Percentiles rank a stretch among this genome's conserved stretches.
Conservation (phyloP, 2,797 vertebrate genomes). For the Platalea minor region DNA sequence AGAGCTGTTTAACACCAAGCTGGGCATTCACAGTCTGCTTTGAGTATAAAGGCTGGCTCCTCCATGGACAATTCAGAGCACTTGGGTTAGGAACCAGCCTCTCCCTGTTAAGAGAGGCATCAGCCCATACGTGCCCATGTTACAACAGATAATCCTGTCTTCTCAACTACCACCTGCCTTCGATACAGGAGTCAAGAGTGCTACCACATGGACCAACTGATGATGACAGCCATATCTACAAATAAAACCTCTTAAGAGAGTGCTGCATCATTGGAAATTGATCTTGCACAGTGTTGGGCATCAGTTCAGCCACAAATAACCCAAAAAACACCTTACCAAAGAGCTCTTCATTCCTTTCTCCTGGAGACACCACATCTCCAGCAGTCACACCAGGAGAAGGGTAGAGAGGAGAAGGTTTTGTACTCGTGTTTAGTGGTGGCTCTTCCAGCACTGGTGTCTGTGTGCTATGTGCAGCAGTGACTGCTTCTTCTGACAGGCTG, state of each 20-base stretch:
- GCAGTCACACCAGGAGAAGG: background rate
- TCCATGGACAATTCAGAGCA: background rate
- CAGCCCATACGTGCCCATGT: background rate
- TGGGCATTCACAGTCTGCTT: background rate
- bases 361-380: background rate
- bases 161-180: background rate
- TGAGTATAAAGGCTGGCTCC: background rate
- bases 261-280: background rate
- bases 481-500: background rate
- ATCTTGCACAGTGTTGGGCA: background rate
- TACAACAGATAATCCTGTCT: background rate
- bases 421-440: background rate
- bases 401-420: background rate
- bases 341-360: background rate
- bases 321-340: constrained; percentile 11
- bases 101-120: background rate
- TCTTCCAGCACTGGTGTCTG: background rate
- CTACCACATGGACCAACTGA: accelerated
- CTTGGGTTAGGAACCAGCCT: background rate
- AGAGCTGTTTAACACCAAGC: background rate
- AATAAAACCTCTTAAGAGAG: background rate
- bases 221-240: background rate
- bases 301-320: background rate
- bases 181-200: background rate
- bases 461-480: accelerated